Base-by-base conservation (phyloP, 2,888 invertebrate species). In the Ephialtes manifestator region DNA sequence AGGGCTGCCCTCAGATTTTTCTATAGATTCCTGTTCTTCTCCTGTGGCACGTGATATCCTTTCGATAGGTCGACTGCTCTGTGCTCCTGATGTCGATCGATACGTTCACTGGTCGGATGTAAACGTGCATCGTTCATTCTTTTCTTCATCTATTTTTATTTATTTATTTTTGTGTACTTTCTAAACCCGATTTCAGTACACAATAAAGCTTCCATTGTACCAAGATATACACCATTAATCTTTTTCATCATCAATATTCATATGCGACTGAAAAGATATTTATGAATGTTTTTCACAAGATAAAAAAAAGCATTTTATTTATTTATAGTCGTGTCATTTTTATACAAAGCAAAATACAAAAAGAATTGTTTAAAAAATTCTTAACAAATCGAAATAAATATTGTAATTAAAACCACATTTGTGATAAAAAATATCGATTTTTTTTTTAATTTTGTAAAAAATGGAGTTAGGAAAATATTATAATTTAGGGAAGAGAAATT, bases 1-100 rank as follows among this genome's bases (percentile, higher is more conserved):
- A 70, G 75, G 48, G 60, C 15, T 53, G n/a, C 76, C 60, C 20
- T 53, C 43, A 65, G 76, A 77, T 82, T 83, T 83, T 74, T 72
- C 67, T 51, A 74, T 68, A 67, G 72, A 78, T 83, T 83, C 58
- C 58, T 43, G 15, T 83, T 51, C 20, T 31, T 31, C 48, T n/a
- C 11, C 28, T 28, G 15, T 18, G 53, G 67, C 71, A 77, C 82
- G 71, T 78, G 78, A 83, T 83, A 78, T 67, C 71, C 48, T 72
- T 72, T 67, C 63, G 67, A 60, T 51, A 43, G 67, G 39, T 28
- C 60, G 53, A 76, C 75, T 24, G 11, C 67, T 58, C 20, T 24
- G 48, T 58, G 67, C 58, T 35, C 15, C 55, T 20, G 39, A 48
- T 48, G 35, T 18, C 67, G 72, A 83, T 78, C 72, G 72, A 78